Evolutionary conservation across 2,113 vertebrate genomes (phyloP).

Genomic region (Carettochelys insculpta): DNA sequence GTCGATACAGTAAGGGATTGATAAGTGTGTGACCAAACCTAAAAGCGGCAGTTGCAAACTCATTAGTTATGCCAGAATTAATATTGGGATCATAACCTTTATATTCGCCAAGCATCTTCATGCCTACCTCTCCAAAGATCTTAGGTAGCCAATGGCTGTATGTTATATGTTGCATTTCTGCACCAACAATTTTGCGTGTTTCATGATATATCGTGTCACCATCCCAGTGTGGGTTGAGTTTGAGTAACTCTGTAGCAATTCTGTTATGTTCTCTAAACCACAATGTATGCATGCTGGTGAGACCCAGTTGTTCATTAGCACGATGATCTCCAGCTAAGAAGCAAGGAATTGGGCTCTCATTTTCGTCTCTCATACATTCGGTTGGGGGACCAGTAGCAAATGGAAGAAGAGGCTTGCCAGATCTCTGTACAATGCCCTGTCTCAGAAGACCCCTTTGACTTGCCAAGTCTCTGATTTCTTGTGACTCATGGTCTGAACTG

Average conservation of each 20-base stretch:
- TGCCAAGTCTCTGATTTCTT: conserved; percentile 91
- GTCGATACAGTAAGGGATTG: conserved; percentile 91
- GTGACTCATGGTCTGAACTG: conserved; percentile 89
- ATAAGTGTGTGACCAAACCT: conserved; percentile 97
- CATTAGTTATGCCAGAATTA: conserved; percentile 90
- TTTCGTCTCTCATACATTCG: conserved; percentile 96
- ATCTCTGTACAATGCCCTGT: conserved; percentile 94
- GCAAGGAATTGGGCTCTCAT: conserved; percentile 97
- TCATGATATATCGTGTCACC: conserved; percentile 97
- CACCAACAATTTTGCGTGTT: conserved; percentile 95
- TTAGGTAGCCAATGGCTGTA: conserved; percentile 97
- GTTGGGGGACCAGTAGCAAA: conserved; percentile 95
- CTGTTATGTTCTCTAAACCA: conserved; percentile 99
- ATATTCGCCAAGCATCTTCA: conserved; percentile 90
- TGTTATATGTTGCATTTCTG: conserved; percentile 97
- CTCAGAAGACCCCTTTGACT: conserved; percentile 93
- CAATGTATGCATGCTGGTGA: conserved; percentile 95
- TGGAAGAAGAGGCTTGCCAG: conserved; percentile 93
- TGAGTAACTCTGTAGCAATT: conserved; percentile 89
- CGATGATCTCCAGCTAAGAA: conserved; percentile 97
- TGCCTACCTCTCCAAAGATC: conserved; percentile 92
- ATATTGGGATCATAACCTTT: conserved; percentile 90
- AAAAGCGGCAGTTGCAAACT: conserved; percentile 97
- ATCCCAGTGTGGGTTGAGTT: conserved; percentile 97
- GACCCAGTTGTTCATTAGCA: conserved; percentile 93